Base-by-base conservation (phyloP, 1,140 invertebrate genomes). In the Psilanteris sp. region DNA sequence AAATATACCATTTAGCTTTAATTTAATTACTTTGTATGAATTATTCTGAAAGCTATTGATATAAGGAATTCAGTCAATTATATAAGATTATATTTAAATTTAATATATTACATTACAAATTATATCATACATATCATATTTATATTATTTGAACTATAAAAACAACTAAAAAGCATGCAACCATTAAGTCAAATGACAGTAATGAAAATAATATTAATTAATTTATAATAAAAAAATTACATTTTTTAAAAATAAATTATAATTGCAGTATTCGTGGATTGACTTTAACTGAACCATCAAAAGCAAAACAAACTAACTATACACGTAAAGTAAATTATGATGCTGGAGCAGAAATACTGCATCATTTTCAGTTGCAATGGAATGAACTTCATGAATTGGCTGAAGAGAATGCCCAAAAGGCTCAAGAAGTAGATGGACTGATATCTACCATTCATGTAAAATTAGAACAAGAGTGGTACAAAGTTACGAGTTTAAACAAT, bases 311-410 rank as follows among this genome's bases (percentile, higher is more conserved):
- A 27, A 3, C 43, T 6, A 14, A 34, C 1, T 83, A 79, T 57
- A 6, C 44, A 10, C 72, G 80, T 54, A 82, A 85, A 72, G 86
- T 90, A 18, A 90, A 91, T 83, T 88, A 89, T 39, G 85, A 91
- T 82, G 90, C 91, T 18, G 92, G 91, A 1, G 88, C 90, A 4
- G 89, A 91, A 68, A 72, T 92, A 43, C 81, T 93, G 13, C 87
- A 90, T 62, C 90, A 91, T 70, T 93, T 91, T 83, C 92, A 93
- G 79, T 82, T 89, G 20, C 86, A 91, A 39, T 94, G 93, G 93
- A 89, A 89, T 68, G 90, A 92, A 61, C 66, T 93, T 9, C 92
- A 93, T 68, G 83, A 90, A 44, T 80, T 91, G 8, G 90, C 91
- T 26, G 91, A 93, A 79, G 88, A 91, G 52, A 93, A 92, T 87